phyloP scores from a whole-genome alignment of 2,888 invertebrate species.

The Drosophila yooni region DNA sequence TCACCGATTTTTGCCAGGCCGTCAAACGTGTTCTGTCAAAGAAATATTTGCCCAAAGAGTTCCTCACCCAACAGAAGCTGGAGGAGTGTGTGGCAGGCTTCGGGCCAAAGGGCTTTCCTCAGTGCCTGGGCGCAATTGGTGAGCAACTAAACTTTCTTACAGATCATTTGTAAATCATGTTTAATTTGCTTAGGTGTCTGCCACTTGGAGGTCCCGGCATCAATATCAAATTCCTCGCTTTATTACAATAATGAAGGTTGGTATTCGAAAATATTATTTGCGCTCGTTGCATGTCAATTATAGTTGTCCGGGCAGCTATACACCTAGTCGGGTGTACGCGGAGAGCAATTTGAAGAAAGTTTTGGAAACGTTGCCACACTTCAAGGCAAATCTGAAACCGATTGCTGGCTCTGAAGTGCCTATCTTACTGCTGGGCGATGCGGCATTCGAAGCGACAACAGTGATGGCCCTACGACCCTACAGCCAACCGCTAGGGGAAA shows the following conservation, averaged over 20 bases:
- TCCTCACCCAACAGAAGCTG: not conserved
- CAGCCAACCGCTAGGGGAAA: not conserved
- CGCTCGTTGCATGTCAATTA: constrained; percentile 1
- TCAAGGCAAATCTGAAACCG: not conserved
- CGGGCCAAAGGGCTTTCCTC: not conserved
- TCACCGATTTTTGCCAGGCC: constrained; percentile 10
- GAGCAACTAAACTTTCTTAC: not conserved
- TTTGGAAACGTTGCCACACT: not conserved
- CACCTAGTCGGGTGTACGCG: not conserved
- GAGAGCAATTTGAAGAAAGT: not conserved
- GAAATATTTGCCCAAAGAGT: constrained; percentile 6
- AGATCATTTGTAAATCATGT: not conserved
- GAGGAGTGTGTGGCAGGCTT: constrained; percentile 2
- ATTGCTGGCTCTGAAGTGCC: not conserved
- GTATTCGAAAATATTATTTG: constrained; percentile 6
- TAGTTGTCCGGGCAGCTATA: not conserved
- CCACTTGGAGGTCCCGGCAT: not conserved
- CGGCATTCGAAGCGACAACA: not conserved
- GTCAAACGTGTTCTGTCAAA: not conserved
- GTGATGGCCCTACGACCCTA: constrained; percentile 16
- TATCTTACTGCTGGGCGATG: not conserved
- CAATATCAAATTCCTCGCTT: not conserved
- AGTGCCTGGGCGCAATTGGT: constrained; percentile 18
- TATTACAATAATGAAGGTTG: not conserved
- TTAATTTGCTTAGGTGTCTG: not conserved